Conservation (phyloP, 2,797 vertebrate species). For the Scolopax rusticola region DNA sequence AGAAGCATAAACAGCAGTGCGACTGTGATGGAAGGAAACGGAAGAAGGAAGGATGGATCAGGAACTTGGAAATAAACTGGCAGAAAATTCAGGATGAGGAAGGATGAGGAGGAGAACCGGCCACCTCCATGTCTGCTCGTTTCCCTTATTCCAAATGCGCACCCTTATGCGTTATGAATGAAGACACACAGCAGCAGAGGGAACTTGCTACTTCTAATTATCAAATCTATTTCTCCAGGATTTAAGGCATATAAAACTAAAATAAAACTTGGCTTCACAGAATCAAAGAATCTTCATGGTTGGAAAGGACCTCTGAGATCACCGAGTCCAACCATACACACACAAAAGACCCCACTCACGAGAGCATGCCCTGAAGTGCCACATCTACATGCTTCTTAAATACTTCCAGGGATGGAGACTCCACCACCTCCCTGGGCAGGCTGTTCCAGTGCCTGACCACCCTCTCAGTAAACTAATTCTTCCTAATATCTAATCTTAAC, state of each 20-base stretch:
- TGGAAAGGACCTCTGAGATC: too few relatives aligned
- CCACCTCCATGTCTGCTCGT: fast-evolving
- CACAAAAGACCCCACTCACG: too few relatives aligned
- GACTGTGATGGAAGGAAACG: fast-evolving
- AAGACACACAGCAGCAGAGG: fast-evolving
- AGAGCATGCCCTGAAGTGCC: too few relatives aligned
- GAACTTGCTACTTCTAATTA: not conserved
- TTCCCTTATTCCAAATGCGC: not conserved
- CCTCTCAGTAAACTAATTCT: too few relatives aligned
- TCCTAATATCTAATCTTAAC: too few relatives aligned
- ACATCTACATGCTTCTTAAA: too few relatives aligned
- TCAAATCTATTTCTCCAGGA: not conserved
- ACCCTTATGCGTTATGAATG: fast-evolving
- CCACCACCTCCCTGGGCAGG: too few relatives aligned
- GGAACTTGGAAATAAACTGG: not conserved
- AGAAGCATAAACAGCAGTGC: fast-evolving
- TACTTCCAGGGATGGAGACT: too few relatives aligned
- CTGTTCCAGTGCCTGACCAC: too few relatives aligned
- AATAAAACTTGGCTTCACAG: not conserved
- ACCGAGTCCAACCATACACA: too few relatives aligned
- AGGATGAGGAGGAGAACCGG: not conserved
- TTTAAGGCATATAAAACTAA: not conserved
- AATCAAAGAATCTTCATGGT: too few relatives aligned
- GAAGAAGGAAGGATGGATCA: not conserved
- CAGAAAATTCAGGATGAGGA: not conserved